Base-by-base conservation (phyloP, 1,140 invertebrate genomes). In the Tetramorium parvispinum region DNA sequence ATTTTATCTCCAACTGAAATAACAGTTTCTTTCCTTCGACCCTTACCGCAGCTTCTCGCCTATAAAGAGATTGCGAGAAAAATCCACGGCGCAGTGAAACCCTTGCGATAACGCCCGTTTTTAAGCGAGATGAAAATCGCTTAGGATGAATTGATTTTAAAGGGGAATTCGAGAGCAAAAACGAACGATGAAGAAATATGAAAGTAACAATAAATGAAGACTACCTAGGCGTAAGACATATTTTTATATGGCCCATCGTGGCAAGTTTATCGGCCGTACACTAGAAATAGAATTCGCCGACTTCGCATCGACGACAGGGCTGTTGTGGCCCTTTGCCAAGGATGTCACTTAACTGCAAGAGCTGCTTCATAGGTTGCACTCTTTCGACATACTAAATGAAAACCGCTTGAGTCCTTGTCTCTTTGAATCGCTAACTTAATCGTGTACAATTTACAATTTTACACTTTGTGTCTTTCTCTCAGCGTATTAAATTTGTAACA, bases 311-410 rank as follows among this genome's bases (percentile, higher is more conserved):
- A 57, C 57, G 88, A 85, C 86, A 90, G 83, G 79, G 55, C 77
- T 85, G 46, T 76, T 87, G 66, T 82, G 92, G 89, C 89, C 90
- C 86, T 92, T 92, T 91, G 91, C 91, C 91, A 92, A 92, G 85
- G 89, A 92, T 92, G 91, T 92, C 90, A 88, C 90, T 92, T 86
- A 85, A 63, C 10, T 70, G 59, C 76, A 65, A 87, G 87, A 87
- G 85, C 82, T 88, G 88, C 89, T 92, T 91, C 63, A 85, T 75
- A 51, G 68, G 81, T 82, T 57, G 87, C 43, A 75, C 75, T 76
- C 43, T 66, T 89, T 88, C 66, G 85, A 85, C 57, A 81, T 73
- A 87, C 78, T 85, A 71, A n/a, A n/a, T n/a, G n/a, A n/a, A n/a
- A n/a, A 85, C 82, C 66, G 79, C 21, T 68, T 6, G 49, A 61